phyloP scores from a whole-genome alignment of 2,797 vertebrate genomes.

The Tolypeutes matacus region DNA sequence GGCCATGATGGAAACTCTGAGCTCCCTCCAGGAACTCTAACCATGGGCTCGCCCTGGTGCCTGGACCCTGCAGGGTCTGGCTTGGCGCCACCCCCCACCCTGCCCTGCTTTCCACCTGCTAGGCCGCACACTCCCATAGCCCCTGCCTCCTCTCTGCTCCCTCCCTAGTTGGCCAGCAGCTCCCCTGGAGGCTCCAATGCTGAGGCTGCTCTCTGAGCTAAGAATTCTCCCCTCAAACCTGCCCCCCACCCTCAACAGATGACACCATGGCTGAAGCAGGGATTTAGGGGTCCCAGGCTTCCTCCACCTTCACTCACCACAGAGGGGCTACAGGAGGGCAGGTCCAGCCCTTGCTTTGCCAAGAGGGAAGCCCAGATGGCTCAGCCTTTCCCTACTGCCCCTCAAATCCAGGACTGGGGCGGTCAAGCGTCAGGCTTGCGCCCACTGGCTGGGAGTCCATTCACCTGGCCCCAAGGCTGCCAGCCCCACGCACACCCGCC shows the following conservation, averaged over 20 bases:
- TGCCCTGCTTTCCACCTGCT: accelerated
- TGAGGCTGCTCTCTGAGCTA: background rate
- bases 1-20: background rate
- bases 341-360: background rate
- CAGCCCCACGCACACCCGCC: background rate
- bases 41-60: background rate
- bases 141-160: background rate
- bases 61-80: background rate
- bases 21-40: background rate
- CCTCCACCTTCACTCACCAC: background rate
- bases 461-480: too few species aligned
- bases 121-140: background rate
- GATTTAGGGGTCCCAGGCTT: background rate
- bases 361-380: background rate
- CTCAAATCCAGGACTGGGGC: background rate
- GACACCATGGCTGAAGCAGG: background rate
- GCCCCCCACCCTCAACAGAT: background rate
- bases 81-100: background rate
- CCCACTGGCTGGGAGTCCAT: background rate
- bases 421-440: too few species aligned
- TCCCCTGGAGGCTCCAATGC: background rate
- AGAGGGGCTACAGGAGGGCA: background rate
- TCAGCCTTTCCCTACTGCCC: background rate
- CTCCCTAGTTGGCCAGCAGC: too few species aligned
- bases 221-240: background rate